phyloP scores from a whole-genome alignment of 1,140 invertebrate species.

The Rhynchophorus ferrugineus region DNA sequence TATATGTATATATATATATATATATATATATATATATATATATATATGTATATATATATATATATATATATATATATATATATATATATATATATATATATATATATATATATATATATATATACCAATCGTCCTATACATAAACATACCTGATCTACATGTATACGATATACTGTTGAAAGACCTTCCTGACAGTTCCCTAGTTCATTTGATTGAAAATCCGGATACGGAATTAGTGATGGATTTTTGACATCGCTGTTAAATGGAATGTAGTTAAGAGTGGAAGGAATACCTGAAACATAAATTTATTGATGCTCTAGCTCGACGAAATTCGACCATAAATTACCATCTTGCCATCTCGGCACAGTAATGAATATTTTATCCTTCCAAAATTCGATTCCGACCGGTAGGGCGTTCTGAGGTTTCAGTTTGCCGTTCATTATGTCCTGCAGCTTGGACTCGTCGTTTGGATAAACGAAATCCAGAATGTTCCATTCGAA shows the following conservation, averaged over 20 bases:
- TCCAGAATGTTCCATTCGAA: slow-evolving; percentile 69
- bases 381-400: slow-evolving; percentile 68
- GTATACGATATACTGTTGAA: slow-evolving; percentile 66
- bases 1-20: too few relatives aligned
- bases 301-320: not conserved
- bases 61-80: too few relatives aligned
- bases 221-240: slow-evolving; percentile 67
- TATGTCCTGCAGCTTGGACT: slow-evolving; percentile 53
- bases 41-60: too few relatives aligned
- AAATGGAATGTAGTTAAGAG: slow-evolving; percentile 68
- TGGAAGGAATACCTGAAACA: slow-evolving; percentile 64
- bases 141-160: slow-evolving; percentile 56
- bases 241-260: slow-evolving; percentile 57
- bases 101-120: too few relatives aligned
- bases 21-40: too few relatives aligned
- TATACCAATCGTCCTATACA: too few relatives aligned
- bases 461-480: slow-evolving; percentile 59
- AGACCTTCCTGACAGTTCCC: slow-evolving; percentile 66
- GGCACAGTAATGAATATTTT: slow-evolving; percentile 72
- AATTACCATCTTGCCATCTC: slow-evolving; percentile 52
- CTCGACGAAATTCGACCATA: too few relatives aligned
- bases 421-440: slow-evolving; percentile 56
- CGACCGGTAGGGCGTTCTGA: slow-evolving; percentile 68
- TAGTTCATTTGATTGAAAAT: slow-evolving; percentile 62
- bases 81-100: too few relatives aligned